Evolutionary conservation across 2,888 invertebrate genomes (phyloP), one percentile per base, ranked within the genome.

Genomic region (Arctia plantaginis): DNA sequence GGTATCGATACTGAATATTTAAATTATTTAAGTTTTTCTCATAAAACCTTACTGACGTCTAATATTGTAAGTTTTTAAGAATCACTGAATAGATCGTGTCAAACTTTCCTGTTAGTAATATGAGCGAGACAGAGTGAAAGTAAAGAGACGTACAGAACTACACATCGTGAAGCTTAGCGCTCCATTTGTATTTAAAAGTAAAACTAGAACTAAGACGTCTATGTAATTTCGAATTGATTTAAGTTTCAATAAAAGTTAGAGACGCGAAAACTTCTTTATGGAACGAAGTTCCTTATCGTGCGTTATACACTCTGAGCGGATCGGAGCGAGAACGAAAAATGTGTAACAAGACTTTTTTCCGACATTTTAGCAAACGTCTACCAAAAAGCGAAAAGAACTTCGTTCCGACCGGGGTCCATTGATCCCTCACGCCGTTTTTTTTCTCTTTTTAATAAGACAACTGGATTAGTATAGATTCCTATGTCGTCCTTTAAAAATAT

Each of bases 61-160:
- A 67, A 30, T 30, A 15, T n/a, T 20, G 20, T 30, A 20, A 67
- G 67, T 67, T 47, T 33, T 30, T 10, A 23, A 47, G 6, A 47
- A 18, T 30, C 18, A 30, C 30, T 62, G 8, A 30, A 27, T 30
- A 18, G 33, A 30, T 33, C 47, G 33, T 18, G 47, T 47, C 20
- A 47, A 67, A 67, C 67, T 67, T 67, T 67, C 23, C 23, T 67
- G 13, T 67, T 67, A 67, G 30, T 67, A 44, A 67, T 67, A 30
- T 30, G 44, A 67, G 44, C 18, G 7, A 67, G 10, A 30, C 12
- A 4, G 44, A 30, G 67, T 67, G 30, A 47, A 30, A 44, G 30
- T 12, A 12, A 44, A 47, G 33, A 47, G 13, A 13, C 67, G 67
- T 47, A 33, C 47, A 44, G 13, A 67, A 67, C 30, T 67, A 20